These are phyloP conservation scores for Papilio demoleus DNA, from an alignment of 2,888 invertebrate species.

Conservation along the genomic window DNA sequence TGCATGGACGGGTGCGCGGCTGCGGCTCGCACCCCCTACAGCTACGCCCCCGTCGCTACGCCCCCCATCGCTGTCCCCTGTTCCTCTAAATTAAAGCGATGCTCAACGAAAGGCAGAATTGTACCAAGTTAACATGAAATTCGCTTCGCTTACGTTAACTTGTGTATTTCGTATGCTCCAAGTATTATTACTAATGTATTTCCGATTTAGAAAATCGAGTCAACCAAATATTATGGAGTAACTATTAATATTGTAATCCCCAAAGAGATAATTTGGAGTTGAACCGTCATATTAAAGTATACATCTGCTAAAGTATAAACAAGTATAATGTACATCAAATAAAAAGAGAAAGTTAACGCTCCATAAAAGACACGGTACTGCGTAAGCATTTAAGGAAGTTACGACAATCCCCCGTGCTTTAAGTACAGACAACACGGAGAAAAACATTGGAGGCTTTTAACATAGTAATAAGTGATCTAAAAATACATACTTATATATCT, in stretches of 20 bases:
- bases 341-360: slow-evolving; percentile 51
- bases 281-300: neutral
- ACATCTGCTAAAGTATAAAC: neutral
- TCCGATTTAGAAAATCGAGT: neutral
- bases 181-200: slow-evolving; percentile 12
- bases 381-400: slow-evolving; percentile 65
- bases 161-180: slow-evolving; percentile 24
- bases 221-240: slow-evolving; percentile 4
- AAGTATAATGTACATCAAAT: slow-evolving; percentile 32
- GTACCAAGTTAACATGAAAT: slow-evolving; percentile 55
- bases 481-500: slow-evolving; percentile 24
- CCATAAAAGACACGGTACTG: slow-evolving; percentile 53
- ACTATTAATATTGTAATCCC: too few relatives aligned
- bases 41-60: slow-evolving; percentile 53
- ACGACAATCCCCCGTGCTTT: slow-evolving; percentile 62
- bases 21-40: neutral
- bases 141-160: slow-evolving; percentile 53
- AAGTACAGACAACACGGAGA: slow-evolving; percentile 56
- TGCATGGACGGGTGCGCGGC: slow-evolving; percentile 57
- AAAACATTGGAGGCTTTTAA: slow-evolving; percentile 44
- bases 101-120: slow-evolving; percentile 54
- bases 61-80: slow-evolving; percentile 56
- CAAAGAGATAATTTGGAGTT: too few relatives aligned
- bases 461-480: slow-evolving; percentile 28
- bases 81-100: slow-evolving; percentile 57